phyloP scores from a whole-genome alignment of 2,797 vertebrate species.

The Peromyscus melanophrys region DNA sequence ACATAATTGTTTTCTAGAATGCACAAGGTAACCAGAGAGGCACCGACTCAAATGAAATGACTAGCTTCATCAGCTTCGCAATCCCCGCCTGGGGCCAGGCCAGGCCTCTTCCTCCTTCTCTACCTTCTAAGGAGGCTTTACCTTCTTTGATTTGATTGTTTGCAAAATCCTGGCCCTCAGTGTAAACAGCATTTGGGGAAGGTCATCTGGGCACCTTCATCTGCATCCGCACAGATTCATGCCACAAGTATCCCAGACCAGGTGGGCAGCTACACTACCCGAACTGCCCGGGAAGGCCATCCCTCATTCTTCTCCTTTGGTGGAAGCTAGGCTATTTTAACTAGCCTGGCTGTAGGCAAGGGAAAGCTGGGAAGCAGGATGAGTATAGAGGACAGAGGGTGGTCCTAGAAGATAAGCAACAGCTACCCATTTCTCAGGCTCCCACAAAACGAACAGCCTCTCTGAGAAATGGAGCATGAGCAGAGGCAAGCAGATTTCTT shows the following conservation, averaged over 20 bases:
- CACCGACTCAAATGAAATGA: conserved; percentile 3
- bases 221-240: background rate
- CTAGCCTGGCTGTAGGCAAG: background rate
- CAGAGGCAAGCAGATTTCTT: background rate
- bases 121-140: background rate
- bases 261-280: background rate
- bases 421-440: background rate
- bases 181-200: background rate
- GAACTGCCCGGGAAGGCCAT: background rate
- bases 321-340: background rate
- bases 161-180: background rate
- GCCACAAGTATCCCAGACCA: background rate
- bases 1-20: conserved; percentile 74
- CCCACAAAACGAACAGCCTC: background rate
- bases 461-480: background rate
- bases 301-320: background rate
- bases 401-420: background rate
- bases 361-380: background rate
- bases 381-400: background rate
- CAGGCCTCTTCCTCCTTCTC: background rate
- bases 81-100: background rate
- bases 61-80: background rate
- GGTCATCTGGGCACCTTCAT: background rate
- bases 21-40: conserved; percentile 37
- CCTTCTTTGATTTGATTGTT: background rate